These are phyloP conservation scores for Brachymystax lenok DNA, from an alignment of 2,797 vertebrate genomes.

Conservation along the genomic window DNA sequence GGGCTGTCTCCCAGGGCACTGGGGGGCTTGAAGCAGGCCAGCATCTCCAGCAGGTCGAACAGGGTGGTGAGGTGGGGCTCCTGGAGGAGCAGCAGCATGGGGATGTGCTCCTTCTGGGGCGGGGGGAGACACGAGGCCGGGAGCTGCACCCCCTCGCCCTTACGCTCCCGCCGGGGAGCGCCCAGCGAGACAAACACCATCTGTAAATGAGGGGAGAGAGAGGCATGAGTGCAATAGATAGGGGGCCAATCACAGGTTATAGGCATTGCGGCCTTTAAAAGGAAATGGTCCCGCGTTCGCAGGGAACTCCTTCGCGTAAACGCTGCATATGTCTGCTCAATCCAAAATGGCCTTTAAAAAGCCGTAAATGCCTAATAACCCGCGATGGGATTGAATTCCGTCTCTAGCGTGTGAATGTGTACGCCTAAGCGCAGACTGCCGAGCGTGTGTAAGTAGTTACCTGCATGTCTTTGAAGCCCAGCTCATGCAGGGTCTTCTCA, in stretches of 20 bases:
- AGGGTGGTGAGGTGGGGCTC: constrained; percentile 97
- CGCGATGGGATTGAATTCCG: too few relatives aligned
- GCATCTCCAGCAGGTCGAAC: constrained; percentile 97
- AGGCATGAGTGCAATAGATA: too few relatives aligned
- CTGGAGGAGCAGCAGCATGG: constrained; percentile 97
- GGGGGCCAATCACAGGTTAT: too few relatives aligned
- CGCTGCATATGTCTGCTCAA: too few relatives aligned
- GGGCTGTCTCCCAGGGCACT: constrained; percentile 78
- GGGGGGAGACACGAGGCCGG: constrained; percentile 96
- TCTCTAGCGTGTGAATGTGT: too few relatives aligned
- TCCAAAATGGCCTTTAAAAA: too few relatives aligned
- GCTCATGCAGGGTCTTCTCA: constrained; percentile 95
- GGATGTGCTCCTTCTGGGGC: constrained; percentile 98
- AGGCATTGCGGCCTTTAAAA: too few relatives aligned
- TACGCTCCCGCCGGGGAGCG: constrained; percentile 92
- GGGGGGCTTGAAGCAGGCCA: constrained; percentile 96
- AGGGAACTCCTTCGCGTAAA: too few relatives aligned
- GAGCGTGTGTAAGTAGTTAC: constrained; percentile 62
- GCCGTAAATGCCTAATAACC: too few relatives aligned
- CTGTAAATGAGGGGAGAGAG: constrained; percentile 58
- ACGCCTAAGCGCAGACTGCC: too few relatives aligned
- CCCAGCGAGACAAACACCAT: constrained; percentile 99
- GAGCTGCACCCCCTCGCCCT: constrained; percentile 95
- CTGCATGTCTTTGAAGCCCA: constrained; percentile 99
- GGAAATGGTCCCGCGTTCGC: too few relatives aligned